phyloP scores from a whole-genome alignment of 37 sponge, comb jelly and placozoan genomes.

The Mnemiopsis leidyi region DNA sequence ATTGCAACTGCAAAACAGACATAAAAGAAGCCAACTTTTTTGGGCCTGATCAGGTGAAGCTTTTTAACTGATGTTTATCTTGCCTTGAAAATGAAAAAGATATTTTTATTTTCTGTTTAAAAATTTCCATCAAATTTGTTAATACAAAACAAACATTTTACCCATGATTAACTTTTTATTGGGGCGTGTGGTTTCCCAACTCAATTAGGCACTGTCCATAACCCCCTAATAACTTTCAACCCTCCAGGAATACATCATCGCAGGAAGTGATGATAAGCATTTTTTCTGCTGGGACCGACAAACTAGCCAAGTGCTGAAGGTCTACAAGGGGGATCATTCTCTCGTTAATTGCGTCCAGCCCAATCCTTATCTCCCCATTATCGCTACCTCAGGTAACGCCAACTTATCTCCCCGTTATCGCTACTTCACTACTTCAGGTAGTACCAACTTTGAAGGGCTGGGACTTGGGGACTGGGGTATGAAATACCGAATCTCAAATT shows the following conservation, averaged over 20 bases:
- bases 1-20: slow-evolving; percentile 92
- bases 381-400: slow-evolving; percentile 57
- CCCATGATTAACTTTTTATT: too few species aligned
- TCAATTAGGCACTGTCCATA: neutral
- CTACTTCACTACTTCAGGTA: too few species aligned
- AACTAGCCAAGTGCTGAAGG: slow-evolving; percentile 76
- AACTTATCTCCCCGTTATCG: too few species aligned
- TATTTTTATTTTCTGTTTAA: too few species aligned
- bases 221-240: neutral
- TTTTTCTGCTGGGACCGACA: slow-evolving; percentile 94
- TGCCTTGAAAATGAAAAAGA: neutral
- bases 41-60: slow-evolving; percentile 74
- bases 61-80: neutral
- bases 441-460: too few species aligned
- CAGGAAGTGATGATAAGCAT: slow-evolving; percentile 93
- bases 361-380: slow-evolving; percentile 77
- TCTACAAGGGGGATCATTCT: slow-evolving; percentile 76
- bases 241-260: slow-evolving; percentile 76
- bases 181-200: too few species aligned
- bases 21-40: slow-evolving; percentile 96
- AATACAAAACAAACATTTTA: neutral
- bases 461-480: too few species aligned
- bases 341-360: slow-evolving; percentile 97
- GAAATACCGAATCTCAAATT: too few species aligned
- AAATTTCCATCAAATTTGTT: neutral